Percentiles rank a stretch among this genome's conserved stretches.
phyloP scores from a whole-genome alignment of 2,113 vertebrate genomes.

The Prolemur simus region DNA sequence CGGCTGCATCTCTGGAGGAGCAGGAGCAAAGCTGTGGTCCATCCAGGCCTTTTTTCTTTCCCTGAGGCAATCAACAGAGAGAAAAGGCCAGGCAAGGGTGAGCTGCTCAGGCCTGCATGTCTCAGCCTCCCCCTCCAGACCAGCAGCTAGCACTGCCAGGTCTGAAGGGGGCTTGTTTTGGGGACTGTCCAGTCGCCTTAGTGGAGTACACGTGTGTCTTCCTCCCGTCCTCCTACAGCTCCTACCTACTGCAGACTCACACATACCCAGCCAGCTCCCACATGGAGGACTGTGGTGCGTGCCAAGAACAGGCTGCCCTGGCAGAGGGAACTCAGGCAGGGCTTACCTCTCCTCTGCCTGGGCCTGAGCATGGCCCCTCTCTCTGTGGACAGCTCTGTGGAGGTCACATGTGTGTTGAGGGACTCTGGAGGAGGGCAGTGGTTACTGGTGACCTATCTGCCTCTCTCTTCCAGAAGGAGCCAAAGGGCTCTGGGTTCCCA shows the following conservation, averaged over 20 bases:
- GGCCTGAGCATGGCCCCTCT: background rate
- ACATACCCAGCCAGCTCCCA: background rate
- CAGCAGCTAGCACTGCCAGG: background rate
- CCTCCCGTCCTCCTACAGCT: background rate
- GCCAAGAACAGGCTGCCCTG: background rate
- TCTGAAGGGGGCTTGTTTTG: background rate
- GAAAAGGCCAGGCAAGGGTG: background rate
- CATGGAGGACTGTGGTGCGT: fast-evolving
- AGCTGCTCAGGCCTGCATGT: background rate
- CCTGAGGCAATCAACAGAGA: conserved; percentile 20
- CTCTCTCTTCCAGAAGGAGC: background rate
- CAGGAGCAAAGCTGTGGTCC: conserved; percentile 62
- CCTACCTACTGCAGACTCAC: background rate
- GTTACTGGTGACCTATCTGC: background rate
- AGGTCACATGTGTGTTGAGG: background rate
- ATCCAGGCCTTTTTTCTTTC: background rate
- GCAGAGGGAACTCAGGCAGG: background rate
- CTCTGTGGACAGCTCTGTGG: background rate
- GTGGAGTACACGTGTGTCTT: background rate
- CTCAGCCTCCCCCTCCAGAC: background rate
- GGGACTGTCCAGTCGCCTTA: background rate
- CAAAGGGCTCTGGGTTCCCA: background rate
- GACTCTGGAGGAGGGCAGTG: background rate
- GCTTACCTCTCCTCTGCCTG: background rate
- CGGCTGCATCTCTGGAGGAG: conserved; percentile 50